Base-by-base conservation (phyloP, 2,113 vertebrate species). In the Microcebus griseorufus region DNA sequence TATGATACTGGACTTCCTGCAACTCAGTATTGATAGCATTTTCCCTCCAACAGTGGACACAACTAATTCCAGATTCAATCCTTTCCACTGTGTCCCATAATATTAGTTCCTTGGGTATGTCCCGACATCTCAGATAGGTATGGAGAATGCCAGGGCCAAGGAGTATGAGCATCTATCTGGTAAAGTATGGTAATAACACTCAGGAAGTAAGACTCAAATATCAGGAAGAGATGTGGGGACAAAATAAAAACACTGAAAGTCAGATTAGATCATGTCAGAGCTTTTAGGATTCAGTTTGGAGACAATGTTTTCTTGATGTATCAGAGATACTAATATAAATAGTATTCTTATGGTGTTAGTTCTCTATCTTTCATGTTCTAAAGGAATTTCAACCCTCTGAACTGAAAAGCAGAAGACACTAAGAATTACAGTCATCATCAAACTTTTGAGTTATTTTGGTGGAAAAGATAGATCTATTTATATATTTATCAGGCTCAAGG, bases 391-490 rank as follows among this genome's bases (percentile, higher is more conserved):
- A 91, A 29, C 14, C 32, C 39, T 93, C 45, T 86, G 67, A 86
- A 85, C 17, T 34, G 17, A 55, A 93, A 48, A 86, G n/a, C 45
- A 75, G 34, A 73, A 92, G 48, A 80, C 69, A 88, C 45, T 75
- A 82, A 92, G 27, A 94, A 81, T 75, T 76, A 53, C 0, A 80
- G 78, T 20, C 20, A 89, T 82, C 60, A 88, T 29, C 13, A 67
- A 92, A 58, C 80, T 69, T 97, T 58, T 75, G 51, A 97, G n/a
- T 58, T 70, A 65, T 89, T 93, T 37, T 79, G 67, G 16, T 64
- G 91, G 65, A 95, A 86, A 0, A 89, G 39, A 62, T 34, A 23
- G 69, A 75, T 64, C 42, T 89, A 84, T 85, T 64, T 89, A 94
- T 45, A 67, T 14, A 27, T 62, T 12, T 62, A 72, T 70, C 27